Evolutionary conservation across 1,140 invertebrate genomes (phyloP).

Genomic region (Acromyrmex echinatior): DNA sequence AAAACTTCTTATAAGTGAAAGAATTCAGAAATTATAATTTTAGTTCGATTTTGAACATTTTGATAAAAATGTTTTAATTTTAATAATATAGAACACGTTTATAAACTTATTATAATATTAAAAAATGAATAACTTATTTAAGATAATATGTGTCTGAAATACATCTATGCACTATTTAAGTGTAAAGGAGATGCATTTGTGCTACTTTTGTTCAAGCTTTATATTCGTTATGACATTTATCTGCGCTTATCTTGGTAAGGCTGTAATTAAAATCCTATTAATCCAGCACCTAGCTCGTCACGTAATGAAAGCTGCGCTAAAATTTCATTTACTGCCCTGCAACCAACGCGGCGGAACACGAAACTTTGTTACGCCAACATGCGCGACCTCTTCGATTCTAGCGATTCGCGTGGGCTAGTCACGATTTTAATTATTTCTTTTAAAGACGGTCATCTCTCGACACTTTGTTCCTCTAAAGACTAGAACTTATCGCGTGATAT

Average conservation of each 20-base stretch:
- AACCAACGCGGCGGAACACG: background rate
- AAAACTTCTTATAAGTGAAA: background rate
- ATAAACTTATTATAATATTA: conserved; percentile 1
- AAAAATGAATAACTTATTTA: background rate
- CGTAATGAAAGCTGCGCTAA: conserved; percentile 53
- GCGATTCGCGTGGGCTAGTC: conserved; percentile 16
- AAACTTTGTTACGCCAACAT: conserved; percentile 29
- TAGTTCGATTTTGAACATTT: background rate
- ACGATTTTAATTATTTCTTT: conserved; percentile 56
- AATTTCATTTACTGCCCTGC: conserved; percentile 45
- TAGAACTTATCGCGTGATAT: background rate
- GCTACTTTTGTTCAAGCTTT: background rate
- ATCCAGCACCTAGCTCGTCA: conserved; percentile 24
- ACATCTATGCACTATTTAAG: background rate
- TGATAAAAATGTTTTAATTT: background rate
- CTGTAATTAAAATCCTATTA: conserved; percentile 56
- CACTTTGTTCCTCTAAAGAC: background rate
- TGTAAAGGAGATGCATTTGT: background rate
- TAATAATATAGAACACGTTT: background rate
- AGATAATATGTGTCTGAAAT: background rate
- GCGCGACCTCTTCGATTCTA: conserved; percentile 28
- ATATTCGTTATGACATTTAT: conserved; percentile 4
- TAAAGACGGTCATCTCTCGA: conserved; percentile 20
- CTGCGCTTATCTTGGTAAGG: background rate
- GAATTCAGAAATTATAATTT: background rate